phyloP scores from a whole-genome alignment of 1,140 invertebrate genomes.

The Bactericera cockerelli region DNA sequence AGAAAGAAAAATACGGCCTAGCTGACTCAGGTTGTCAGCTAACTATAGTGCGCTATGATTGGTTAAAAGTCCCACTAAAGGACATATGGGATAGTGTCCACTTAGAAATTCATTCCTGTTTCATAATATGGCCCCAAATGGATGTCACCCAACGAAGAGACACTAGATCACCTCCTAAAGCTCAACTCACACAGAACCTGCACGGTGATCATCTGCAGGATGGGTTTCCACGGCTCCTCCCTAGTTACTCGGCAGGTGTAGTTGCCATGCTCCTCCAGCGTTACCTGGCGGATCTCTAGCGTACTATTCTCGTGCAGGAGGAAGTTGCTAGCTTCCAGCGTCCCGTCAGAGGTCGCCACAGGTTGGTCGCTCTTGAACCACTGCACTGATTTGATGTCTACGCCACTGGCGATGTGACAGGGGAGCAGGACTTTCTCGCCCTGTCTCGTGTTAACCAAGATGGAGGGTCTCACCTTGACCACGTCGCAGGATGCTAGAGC shows the following conservation, averaged over 20 bases:
- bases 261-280: constrained; percentile 46
- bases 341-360: not conserved
- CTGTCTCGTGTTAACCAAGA: not conserved
- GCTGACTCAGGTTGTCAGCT: no score
- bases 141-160: no score
- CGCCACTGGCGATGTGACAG: not conserved
- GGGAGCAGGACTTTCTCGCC: not conserved
- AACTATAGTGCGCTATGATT: no score
- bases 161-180: no score
- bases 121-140: not conserved
- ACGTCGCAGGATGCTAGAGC: not conserved
- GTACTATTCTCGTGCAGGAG: constrained; percentile 38
- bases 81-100: no score
- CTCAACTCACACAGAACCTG: constrained; percentile 54
- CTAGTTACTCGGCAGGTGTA: constrained; percentile 52
- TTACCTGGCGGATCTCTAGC: constrained; percentile 42
- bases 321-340: not conserved
- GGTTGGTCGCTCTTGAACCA: not conserved
- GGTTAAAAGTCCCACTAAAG: no score
- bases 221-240: constrained; percentile 37
- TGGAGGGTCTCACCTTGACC: not conserved
- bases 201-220: constrained; percentile 51
- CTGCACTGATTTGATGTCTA: not conserved
- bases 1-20: no score
- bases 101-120: not conserved